Evolutionary conservation across 1,140 invertebrate genomes (phyloP).

Genomic region (Frieseomelitta varia): DNA sequence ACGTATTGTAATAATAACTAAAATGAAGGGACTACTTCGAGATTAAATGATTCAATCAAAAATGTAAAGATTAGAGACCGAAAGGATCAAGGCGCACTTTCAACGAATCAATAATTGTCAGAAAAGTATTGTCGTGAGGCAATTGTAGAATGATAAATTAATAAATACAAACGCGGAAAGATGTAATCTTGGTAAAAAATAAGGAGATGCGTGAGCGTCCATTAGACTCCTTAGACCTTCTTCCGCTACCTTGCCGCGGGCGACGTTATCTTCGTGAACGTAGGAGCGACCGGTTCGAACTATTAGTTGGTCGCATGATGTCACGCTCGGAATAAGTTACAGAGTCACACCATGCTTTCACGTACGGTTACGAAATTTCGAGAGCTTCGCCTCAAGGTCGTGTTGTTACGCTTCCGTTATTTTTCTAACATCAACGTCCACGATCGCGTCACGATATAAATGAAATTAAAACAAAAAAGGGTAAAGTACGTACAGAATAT

Average conservation of each 20-base stretch:
- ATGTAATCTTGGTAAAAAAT: neutral
- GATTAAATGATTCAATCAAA: too few species aligned
- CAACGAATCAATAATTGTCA: neutral
- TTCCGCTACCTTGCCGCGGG: constrained; percentile 75
- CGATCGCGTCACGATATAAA: neutral
- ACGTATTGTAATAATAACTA: too few species aligned
- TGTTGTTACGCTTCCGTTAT: constrained; percentile 11
- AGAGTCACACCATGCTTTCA: constrained; percentile 53
- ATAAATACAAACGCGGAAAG: neutral
- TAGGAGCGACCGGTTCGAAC: constrained; percentile 67
- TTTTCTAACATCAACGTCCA: neutral
- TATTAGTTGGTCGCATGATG: constrained; percentile 71
- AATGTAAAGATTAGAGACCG: too few species aligned
- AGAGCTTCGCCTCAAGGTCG: constrained; percentile 61
- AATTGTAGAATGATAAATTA: constrained; percentile 1
- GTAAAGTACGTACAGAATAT: too few species aligned
- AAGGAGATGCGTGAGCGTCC: constrained; percentile 41
- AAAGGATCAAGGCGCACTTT: too few species aligned
- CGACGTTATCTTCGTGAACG: constrained; percentile 46
- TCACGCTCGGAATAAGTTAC: constrained; percentile 75
- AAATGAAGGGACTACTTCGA: too few species aligned
- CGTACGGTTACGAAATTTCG: constrained; percentile 72
- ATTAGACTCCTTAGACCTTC: constrained; percentile 49
- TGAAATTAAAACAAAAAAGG: too few species aligned
- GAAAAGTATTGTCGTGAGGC: neutral